phyloP scores from a whole-genome alignment of 2,113 vertebrate genomes.

The Reinhardtius hippoglossoides region DNA sequence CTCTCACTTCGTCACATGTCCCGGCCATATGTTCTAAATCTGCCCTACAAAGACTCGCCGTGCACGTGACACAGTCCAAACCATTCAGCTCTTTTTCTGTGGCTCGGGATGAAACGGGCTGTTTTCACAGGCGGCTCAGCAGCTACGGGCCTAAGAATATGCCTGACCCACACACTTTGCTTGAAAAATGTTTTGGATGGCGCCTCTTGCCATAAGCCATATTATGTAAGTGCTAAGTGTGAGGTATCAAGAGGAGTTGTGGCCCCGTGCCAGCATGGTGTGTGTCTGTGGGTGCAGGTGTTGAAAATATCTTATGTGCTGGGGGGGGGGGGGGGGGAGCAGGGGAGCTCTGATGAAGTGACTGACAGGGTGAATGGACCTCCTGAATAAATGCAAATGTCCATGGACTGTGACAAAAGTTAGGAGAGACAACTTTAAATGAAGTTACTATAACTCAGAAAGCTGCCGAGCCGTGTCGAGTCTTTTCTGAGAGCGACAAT shows the following conservation, averaged over 20 bases:
- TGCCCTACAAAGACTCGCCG: slow-evolving; percentile 59
- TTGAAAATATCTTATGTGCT: slow-evolving; percentile 52
- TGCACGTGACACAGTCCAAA: slow-evolving; percentile 53
- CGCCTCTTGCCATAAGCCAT: slow-evolving; percentile 66
- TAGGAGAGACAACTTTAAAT: not conserved
- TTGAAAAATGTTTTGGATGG: slow-evolving; percentile 62
- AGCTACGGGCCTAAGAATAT: slow-evolving; percentile 64
- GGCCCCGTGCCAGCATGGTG: slow-evolving; percentile 45
- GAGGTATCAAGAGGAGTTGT: slow-evolving; percentile 62
- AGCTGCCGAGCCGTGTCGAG: too few relatives aligned
- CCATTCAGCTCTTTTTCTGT: slow-evolving; percentile 38
- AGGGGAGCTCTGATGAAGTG: slow-evolving; percentile 5
- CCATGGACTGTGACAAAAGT: slow-evolving; percentile 3
- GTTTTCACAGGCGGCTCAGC: slow-evolving; percentile 61
- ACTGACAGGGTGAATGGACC: not conserved
- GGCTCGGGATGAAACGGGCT: slow-evolving; percentile 60
- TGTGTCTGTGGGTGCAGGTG: slow-evolving; percentile 64
- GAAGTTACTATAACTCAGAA: not conserved
- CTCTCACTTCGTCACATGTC: slow-evolving; percentile 58
- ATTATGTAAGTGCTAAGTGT: slow-evolving; percentile 72
- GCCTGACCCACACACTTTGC: slow-evolving; percentile 70
- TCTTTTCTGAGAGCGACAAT: not conserved
- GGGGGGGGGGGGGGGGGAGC: slow-evolving; percentile 18
- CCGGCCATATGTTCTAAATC: slow-evolving; percentile 68
- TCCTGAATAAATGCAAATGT: not conserved